Conservation (phyloP, 2,113 vertebrate species). For the Raja brachyura region DNA sequence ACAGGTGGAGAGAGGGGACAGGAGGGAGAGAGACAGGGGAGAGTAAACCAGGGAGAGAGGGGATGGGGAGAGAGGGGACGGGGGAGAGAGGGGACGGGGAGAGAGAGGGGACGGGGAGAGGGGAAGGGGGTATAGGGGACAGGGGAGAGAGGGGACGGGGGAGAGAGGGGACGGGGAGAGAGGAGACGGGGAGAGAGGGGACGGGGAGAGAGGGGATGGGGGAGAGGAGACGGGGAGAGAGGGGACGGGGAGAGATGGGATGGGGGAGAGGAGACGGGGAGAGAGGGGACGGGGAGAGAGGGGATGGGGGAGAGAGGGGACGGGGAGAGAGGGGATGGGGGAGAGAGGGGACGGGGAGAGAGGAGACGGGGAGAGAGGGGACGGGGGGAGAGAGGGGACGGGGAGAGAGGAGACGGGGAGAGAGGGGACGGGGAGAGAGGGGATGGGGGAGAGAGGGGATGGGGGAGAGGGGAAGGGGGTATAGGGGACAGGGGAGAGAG, state of each 20-base stretch:
- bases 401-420: too few relatives aligned
- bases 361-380: conserved; percentile 41
- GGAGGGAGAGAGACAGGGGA: too few relatives aligned
- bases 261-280: too few relatives aligned
- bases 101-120: conserved; percentile 3
- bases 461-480: neutral
- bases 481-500: conserved; percentile 40
- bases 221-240: too few relatives aligned
- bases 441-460: neutral
- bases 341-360: neutral
- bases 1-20: too few relatives aligned
- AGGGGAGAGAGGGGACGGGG: neutral
- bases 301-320: fast-evolving
- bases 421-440: neutral
- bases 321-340: neutral
- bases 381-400: neutral
- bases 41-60: neutral
- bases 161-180: neutral
- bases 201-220: too few relatives aligned
- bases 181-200: neutral
- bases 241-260: too few relatives aligned
- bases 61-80: neutral
- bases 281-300: neutral
- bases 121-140: neutral
- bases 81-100: conserved; percentile 39